Conservation (phyloP, 2,888 invertebrate species). For the Polyommatus iphigenia region DNA sequence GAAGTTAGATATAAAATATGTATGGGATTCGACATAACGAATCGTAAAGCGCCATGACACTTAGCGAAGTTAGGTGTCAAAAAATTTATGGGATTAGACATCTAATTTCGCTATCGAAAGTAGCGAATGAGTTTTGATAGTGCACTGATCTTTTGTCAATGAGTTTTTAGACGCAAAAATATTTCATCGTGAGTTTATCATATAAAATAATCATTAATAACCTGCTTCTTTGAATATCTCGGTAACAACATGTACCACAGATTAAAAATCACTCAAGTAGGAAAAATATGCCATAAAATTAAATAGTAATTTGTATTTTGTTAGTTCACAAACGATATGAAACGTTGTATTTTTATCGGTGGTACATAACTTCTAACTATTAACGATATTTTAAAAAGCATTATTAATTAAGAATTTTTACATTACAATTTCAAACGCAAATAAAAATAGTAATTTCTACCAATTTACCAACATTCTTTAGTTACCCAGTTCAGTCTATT, state of each 20-base stretch:
- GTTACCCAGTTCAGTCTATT: background rate
- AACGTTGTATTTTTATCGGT: background rate
- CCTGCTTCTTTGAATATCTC: background rate
- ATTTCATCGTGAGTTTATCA: background rate
- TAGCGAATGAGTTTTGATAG: too few species aligned
- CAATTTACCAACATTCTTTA: background rate
- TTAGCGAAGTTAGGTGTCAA: too few species aligned
- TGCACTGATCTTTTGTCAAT: background rate
- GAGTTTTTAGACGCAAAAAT: background rate
- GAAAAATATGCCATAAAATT: background rate
- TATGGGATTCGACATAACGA: too few species aligned
- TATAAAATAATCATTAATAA: background rate
- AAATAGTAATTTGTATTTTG: background rate
- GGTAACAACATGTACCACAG: conserved; percentile 16
- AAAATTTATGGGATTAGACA: too few species aligned
- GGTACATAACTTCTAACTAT: background rate
- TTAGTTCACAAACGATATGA: background rate
- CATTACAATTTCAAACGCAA: background rate
- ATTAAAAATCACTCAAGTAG: conserved; percentile 8
- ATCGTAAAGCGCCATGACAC: too few species aligned
- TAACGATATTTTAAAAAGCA: background rate
- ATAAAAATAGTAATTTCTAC: background rate
- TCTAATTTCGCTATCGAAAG: too few species aligned
- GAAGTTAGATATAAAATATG: too few species aligned
- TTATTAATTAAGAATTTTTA: background rate